phyloP scores from a whole-genome alignment of 2,888 invertebrate genomes.

The Agapetus fuscipes region DNA sequence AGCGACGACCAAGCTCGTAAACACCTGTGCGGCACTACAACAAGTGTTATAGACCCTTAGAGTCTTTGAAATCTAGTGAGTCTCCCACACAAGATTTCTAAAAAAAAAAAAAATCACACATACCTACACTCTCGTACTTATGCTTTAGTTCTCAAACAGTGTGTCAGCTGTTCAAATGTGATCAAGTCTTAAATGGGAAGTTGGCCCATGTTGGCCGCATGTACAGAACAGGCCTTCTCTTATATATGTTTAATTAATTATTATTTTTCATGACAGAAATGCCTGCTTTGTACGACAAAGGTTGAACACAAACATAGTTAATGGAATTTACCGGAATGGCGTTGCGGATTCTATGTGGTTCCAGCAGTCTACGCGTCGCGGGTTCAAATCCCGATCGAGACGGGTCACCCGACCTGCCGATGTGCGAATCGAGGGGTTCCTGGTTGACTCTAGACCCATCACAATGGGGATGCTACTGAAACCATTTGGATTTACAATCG shows the following conservation, averaged over 20 bases:
- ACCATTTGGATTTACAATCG: constrained; percentile 55
- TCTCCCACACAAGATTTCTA: too few species aligned
- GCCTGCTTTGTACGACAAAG: constrained; percentile 6
- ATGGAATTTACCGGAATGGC: constrained; percentile 3
- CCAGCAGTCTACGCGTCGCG: constrained; percentile 9
- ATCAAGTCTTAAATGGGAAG: too few species aligned
- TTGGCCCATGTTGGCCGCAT: too few species aligned
- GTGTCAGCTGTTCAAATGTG: too few species aligned
- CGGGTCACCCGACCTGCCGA: constrained; percentile 8
- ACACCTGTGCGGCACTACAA: too few species aligned
- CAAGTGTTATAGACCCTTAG: too few species aligned
- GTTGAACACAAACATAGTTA: constrained; percentile 4
- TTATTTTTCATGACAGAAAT: constrained; percentile 7
- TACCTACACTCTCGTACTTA: too few species aligned
- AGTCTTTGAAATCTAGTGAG: too few species aligned
- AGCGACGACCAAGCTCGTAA: too few species aligned
- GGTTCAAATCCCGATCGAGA: constrained; percentile 14
- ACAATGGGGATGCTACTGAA: constrained; percentile 42
- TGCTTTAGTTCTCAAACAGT: too few species aligned
- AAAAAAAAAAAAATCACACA: too few species aligned
- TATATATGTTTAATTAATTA: neutral
- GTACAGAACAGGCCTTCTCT: too few species aligned
- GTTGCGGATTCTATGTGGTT: constrained; percentile 4
- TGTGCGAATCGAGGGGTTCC: constrained; percentile 30
- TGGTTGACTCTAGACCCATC: constrained; percentile 37